Evolutionary conservation across 2,113 vertebrate species (phyloP).

Genomic region (Varanus komodoensis): DNA sequence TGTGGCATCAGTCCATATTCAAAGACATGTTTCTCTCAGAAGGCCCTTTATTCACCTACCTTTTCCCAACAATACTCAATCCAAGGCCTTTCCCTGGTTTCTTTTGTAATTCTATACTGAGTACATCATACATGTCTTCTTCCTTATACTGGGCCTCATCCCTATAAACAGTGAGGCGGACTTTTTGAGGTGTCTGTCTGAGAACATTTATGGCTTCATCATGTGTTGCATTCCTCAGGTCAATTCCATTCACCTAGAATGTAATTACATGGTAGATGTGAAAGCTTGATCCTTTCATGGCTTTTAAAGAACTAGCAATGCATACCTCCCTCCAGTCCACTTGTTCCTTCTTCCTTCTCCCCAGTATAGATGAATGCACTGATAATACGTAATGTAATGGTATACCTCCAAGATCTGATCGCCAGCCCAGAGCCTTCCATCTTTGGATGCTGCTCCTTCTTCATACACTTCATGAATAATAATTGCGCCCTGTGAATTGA

Average conservation of each 20-base stretch:
- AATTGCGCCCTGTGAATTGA: slow-evolving; percentile 87
- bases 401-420: slow-evolving; percentile 96
- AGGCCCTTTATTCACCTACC: slow-evolving; percentile 72
- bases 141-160: slow-evolving; percentile 96
- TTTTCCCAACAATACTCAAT: slow-evolving; percentile 95
- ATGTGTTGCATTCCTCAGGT: slow-evolving; percentile 91
- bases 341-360: not conserved
- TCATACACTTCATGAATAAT: slow-evolving; percentile 99
- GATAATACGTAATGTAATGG: not conserved
- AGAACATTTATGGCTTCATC: slow-evolving; percentile 97
- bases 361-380: not conserved
- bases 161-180: slow-evolving; percentile 89
- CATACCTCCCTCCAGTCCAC: too few relatives aligned
- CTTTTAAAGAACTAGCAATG: not conserved
- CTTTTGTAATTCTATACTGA: slow-evolving; percentile 91
- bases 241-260: slow-evolving; percentile 90
- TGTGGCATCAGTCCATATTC: not conserved
- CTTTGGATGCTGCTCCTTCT: slow-evolving; percentile 96
- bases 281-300: not conserved
- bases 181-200: slow-evolving; percentile 92
- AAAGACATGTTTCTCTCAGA: not conserved
- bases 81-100: slow-evolving; percentile 92
- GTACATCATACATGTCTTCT: slow-evolving; percentile 92
- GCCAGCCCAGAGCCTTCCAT: slow-evolving; percentile 96
- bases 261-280: not conserved